Evolutionary conservation across 2,888 invertebrate species (phyloP), one percentile per base, ranked within the genome.

Genomic region (Ceramica pisi): DNA sequence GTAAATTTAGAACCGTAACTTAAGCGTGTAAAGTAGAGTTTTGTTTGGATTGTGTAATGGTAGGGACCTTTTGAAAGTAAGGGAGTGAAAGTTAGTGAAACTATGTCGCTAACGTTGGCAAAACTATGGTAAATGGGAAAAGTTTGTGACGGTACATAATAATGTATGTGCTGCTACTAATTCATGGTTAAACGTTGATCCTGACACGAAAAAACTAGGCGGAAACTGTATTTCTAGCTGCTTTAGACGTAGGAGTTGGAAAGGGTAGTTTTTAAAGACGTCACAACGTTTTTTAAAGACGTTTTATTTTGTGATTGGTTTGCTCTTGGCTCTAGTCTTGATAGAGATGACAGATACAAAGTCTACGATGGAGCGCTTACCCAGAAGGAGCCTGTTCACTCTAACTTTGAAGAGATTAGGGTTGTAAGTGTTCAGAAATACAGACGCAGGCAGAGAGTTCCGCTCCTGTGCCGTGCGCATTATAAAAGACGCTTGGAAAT

Each of bases 101-200:
- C 81, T 86, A 81, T 83, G 87, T 87, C 76, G 81, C 82, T 55
- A 78, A 68, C 80, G 86, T 70, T 85, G 55, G 77, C 75, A 73
- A 71, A 86, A 86, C 82, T 85, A 84, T 85, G 72, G 84, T 80
- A 80, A 86, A 86, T 87, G 87, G 67, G 77, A 78, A 77, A 87
- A 87, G 79, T 86, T 84, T 48, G 63, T 21, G 64, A 67, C 73
- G 81, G 60, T 79, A 85, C 68, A 69, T 83, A 75, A 78, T 84
- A 81, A 86, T 79, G 74, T 85, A 82, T 81, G 79, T 67, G 77
- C 55, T 66, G 41, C 21, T 73, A 79, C 81, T 86, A 86, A 84
- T 82, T 85, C 84, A 79, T 71, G 64, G 74, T 83, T 78, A 80
- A 84, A 83, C 70, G 84, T 61, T 64, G 71, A 73, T 55, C 41